Evolutionary conservation across 2,888 invertebrate species (phyloP).

Genomic region (Geotrupes spiniger): DNA sequence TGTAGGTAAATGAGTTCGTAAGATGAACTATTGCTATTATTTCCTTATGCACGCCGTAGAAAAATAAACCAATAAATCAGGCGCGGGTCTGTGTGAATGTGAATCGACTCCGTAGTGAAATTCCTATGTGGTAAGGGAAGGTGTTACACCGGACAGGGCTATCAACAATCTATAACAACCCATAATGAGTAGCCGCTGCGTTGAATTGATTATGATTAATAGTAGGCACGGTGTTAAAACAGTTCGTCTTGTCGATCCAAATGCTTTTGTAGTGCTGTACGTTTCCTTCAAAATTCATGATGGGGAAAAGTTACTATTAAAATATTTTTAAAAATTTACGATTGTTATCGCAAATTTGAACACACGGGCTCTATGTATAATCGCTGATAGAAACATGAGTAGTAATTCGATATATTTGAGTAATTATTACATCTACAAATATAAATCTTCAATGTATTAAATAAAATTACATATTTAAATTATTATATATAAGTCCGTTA

Average conservation of each 20-base stretch:
- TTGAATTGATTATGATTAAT: slow-evolving; percentile 50
- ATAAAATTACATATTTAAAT: no score
- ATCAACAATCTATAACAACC: slow-evolving; percentile 50
- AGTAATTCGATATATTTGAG: no score
- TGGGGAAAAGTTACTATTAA: no score
- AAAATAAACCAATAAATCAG: slow-evolving; percentile 29
- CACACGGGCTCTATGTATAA: no score
- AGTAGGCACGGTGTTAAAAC: slow-evolving; percentile 37
- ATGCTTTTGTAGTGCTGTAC: slow-evolving; percentile 24
- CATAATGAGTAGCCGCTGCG: slow-evolving; percentile 49
- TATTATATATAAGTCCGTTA: no score
- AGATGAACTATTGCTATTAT: slow-evolving; percentile 7
- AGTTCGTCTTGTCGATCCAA: slow-evolving; percentile 29
- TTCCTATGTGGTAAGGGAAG: slow-evolving; percentile 27
- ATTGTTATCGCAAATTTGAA: no score
- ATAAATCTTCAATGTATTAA: no score
- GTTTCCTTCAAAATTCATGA: slow-evolving; percentile 17
- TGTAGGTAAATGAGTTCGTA: no score
- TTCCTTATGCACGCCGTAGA: slow-evolving; percentile 16
- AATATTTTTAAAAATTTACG: no score
- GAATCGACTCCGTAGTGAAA: slow-evolving; percentile 28
- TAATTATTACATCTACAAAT: no score
- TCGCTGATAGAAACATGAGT: no score
- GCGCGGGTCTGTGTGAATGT: slow-evolving; percentile 26
- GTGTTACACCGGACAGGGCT: slow-evolving; percentile 32